These are phyloP conservation scores for Protaetia brevitarsis DNA, from an alignment of 1,140 invertebrate genomes.

Conservation along the genomic window DNA sequence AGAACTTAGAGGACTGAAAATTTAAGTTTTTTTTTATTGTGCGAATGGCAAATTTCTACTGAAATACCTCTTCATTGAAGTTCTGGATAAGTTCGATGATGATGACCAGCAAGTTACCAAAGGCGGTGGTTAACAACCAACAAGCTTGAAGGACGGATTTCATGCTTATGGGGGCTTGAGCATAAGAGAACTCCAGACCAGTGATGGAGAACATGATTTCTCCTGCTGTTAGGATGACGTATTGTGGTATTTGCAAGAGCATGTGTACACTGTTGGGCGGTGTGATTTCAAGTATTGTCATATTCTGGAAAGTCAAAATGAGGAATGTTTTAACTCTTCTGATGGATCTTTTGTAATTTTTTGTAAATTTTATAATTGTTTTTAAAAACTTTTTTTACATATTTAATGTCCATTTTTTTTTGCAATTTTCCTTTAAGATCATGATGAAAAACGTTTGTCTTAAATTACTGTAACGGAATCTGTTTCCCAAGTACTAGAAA, in stretches of 20 bases:
- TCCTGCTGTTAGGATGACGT: slow-evolving; percentile 78
- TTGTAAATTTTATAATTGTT: too few species aligned
- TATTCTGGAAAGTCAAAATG: slow-evolving; percentile 27
- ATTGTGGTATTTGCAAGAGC: slow-evolving; percentile 82
- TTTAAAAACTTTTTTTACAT: too few species aligned
- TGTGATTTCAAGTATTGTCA: slow-evolving; percentile 51
- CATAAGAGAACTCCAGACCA: slow-evolving; percentile 89
- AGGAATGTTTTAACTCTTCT: too few species aligned
- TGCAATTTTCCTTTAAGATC: too few species aligned
- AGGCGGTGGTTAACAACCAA: slow-evolving; percentile 85
- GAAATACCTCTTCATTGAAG: slow-evolving; percentile 61
- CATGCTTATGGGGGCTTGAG: slow-evolving; percentile 86
- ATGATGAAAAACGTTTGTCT: too few species aligned
- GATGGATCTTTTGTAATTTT: too few species aligned
- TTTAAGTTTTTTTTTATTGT: neutral
- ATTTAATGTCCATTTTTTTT: too few species aligned
- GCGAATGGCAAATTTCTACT: neutral
- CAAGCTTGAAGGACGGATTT: slow-evolving; percentile 87
- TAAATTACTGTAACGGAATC: too few species aligned
- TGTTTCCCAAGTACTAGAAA: too few species aligned
- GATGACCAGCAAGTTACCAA: slow-evolving; percentile 88
- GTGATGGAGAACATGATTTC: slow-evolving; percentile 88
- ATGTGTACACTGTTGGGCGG: slow-evolving; percentile 72
- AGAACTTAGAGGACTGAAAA: slow-evolving; percentile 76
- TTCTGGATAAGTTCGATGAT: slow-evolving; percentile 65